Base-by-base conservation (phyloP, 2,888 invertebrate species). In the Diarsia mendica region DNA sequence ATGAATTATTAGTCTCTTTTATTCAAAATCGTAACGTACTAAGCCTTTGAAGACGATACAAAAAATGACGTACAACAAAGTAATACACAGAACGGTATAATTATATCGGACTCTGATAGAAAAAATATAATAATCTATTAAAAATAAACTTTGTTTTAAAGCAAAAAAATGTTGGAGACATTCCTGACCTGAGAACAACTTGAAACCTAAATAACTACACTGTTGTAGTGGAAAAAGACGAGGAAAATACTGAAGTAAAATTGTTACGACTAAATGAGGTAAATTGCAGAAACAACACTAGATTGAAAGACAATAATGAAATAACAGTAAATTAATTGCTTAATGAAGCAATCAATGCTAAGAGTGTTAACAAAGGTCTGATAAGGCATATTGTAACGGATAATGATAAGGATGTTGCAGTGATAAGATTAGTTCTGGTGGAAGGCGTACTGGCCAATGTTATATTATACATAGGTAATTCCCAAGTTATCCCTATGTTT, bases 261-360 rank as follows among this genome's bases (percentile, higher is more conserved):
- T 64, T 20, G 23, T 75, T 63, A 75, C 23, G 15, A 53, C 13
- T 18, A 55, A 66, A 60, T 58, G 3, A 68, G 68, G 28, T 58
- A 76, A 55, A 68, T 44, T 18, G 20, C 49, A 48, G 23, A 58
- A 67, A 48, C 13, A 61, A 58, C 48, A 58, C 55, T 79, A 73
- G 11, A 63, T 11, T 83, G 18, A 11, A 53, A 53, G 51, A 58
- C 61, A 67, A 66, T 61, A 51, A 72, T 80, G 68, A 68, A 75
- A 44, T 58, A 39, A 75, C 60, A 28, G 60, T 39, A 6, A 72
- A 73, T 66, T 15, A 72, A 66, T 69, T 72, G 51, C 28, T 60
- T 74, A 53, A 71, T 66, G 20, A 46, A 67, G 51, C 48, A 80
- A 80, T 75, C 60, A 75, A 51, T 80, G 33, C 55, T 71, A 60